Evolutionary conservation across 64 coral and sea anemone genomes (phyloP).

Genomic region (Dendrophyllia cribrosa): DNA sequence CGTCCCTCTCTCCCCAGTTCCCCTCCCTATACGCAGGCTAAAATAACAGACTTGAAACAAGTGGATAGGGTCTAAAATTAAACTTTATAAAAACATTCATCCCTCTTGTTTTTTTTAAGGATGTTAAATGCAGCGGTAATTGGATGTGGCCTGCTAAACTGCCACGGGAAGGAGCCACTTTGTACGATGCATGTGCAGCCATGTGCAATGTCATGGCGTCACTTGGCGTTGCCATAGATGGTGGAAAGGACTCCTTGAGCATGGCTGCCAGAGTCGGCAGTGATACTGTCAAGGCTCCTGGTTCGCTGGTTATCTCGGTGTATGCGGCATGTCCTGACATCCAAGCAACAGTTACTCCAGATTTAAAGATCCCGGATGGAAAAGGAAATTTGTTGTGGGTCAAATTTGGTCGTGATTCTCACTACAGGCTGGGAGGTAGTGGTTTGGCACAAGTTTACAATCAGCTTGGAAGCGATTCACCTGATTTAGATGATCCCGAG

Average conservation of each 20-base stretch:
- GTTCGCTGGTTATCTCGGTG: constrained; percentile 90
- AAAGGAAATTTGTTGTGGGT: constrained; percentile 76
- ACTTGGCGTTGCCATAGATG: constrained; percentile 92
- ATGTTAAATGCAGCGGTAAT: constrained; percentile 98
- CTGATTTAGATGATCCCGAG: constrained; percentile 84
- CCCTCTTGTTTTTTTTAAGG: constrained; percentile 14
- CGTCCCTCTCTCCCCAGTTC: no score
- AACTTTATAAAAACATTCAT: no score
- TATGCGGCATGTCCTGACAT: constrained; percentile 95
- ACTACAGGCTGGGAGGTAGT: constrained; percentile 89
- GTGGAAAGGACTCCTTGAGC: constrained; percentile 98
- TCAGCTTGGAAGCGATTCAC: constrained; percentile 83
- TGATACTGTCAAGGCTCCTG: constrained; percentile 92
- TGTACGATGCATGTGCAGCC: constrained; percentile 90
- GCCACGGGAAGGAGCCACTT: constrained; percentile 83
- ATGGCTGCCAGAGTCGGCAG: constrained; percentile 93
- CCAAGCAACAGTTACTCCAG: constrained; percentile 88
- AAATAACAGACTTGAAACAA: no score
- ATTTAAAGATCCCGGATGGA: constrained; percentile 82
- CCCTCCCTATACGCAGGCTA: no score
- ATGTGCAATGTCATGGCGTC: constrained; percentile 92
- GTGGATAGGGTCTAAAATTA: no score
- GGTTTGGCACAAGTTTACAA: constrained; percentile 93
- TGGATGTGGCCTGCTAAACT: constrained; percentile 99
- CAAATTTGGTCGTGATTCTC: constrained; percentile 45